Base-by-base conservation (phyloP, 2,888 invertebrate species). In the Dusona sp. region DNA sequence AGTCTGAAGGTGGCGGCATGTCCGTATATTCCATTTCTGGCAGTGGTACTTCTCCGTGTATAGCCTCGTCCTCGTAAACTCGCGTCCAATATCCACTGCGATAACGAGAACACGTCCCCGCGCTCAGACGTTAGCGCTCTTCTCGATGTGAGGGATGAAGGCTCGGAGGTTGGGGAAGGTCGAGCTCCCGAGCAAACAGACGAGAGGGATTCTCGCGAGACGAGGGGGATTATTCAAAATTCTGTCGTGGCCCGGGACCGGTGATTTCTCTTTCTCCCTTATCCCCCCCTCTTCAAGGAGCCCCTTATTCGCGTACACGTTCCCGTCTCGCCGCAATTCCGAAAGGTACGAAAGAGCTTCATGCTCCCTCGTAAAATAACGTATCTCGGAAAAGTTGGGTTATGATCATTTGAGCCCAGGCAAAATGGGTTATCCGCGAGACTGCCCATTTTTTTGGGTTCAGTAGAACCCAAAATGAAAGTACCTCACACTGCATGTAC, bases 1-100 rank as follows among this genome's bases (percentile, higher is more conserved):
- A 68, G 38, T 70, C 25, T 61, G 29, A 29, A 61, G 29, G 61
- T 61, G 61, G 16, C 29, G 16, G 29, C 57, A 13, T 57, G 29
- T 61, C 61, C 61, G 61, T n/a, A 29, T 29, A 61, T 61, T 61
- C 29, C 61, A 29, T 61, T 61, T 61, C 61, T 61, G 61, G 61
- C 29, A 61, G 29, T 16, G 3, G 61, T 29, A 29, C 61, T 61
- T 61, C 16, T 16, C 16, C 25, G 13, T 25, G 57, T 22, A 8
- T 36, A 19, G 38, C 54, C 22, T 68, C 83, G 68, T 86, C 85
- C 80, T 87, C 85, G 79, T 87, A 88, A 87, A 87, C 83, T 83
- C 80, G 84, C 87, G 84, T 88, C 83, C 85, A 88, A 88, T 87
- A 88, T 88, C 87, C 84, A 83, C 84, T 67, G 73, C 80, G 88